These are phyloP conservation scores for Cenopis cana DNA, from an alignment of 2,888 invertebrate species.

Conservation along the genomic window DNA sequence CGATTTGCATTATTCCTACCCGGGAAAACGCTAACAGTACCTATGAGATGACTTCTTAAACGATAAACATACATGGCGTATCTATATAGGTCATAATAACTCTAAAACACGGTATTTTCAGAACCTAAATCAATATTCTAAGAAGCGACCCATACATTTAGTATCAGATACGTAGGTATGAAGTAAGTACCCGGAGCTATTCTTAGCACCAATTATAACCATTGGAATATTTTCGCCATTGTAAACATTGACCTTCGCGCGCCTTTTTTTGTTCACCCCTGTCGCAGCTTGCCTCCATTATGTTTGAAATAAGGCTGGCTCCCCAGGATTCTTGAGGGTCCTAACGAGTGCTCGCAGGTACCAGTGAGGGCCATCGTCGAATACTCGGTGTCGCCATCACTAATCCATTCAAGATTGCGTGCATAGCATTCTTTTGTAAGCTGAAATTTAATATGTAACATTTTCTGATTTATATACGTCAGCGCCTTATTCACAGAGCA, in stretches of 20 bases:
- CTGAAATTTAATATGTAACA: slow-evolving; percentile 25
- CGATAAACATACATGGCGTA: no score
- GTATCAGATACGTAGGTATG: no score
- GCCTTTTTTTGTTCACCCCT: slow-evolving; percentile 45
- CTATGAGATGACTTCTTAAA: no score
- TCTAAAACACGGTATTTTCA: no score
- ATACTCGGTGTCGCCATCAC: slow-evolving; percentile 37
- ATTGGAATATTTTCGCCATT: slow-evolving; percentile 28
- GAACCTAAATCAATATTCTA: no score
- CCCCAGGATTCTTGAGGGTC: slow-evolving; percentile 38
- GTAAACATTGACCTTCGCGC: slow-evolving; percentile 43
- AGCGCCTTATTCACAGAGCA: neutral
- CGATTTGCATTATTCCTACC: no score
- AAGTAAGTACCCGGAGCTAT: neutral
- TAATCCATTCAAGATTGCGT: slow-evolving; percentile 41
- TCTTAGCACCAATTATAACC: slow-evolving; percentile 19
- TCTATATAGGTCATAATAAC: no score
- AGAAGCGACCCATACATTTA: no score
- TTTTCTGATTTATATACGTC: neutral
- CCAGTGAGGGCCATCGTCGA: slow-evolving; percentile 39
- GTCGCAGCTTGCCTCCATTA: slow-evolving; percentile 39
- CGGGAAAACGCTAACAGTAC: no score
- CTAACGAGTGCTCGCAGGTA: slow-evolving; percentile 46
- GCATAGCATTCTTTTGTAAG: slow-evolving; percentile 38
- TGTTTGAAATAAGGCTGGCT: slow-evolving; percentile 43